These are phyloP conservation scores for Caenorhabditis briggsae DNA, from an alignment of 1,140 invertebrate species.

Conservation along the genomic window DNA sequence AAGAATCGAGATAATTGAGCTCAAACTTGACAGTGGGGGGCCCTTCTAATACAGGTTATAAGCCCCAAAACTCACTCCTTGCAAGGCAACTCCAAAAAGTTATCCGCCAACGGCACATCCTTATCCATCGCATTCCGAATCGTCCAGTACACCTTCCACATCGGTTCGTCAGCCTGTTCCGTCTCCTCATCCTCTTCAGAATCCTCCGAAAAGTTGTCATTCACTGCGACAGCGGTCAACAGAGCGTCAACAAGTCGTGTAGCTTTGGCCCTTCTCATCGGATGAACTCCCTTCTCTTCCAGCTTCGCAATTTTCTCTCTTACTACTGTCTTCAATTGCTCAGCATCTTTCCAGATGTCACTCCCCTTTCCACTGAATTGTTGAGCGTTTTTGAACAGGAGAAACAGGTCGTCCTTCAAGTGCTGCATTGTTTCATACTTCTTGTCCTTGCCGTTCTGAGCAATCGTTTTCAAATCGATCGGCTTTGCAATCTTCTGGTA, in stretches of 20 bases:
- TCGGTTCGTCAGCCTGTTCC: conserved; percentile 82
- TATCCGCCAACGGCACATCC: conserved; percentile 82
- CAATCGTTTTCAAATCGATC: conserved; percentile 95
- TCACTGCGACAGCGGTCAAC: conserved; percentile 81
- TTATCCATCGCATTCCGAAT: conserved; percentile 82
- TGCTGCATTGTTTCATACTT: conserved; percentile 86
- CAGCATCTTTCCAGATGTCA: conserved; percentile 87
- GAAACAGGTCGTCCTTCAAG: conserved; percentile 89
- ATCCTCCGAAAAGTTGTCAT: conserved; percentile 80
- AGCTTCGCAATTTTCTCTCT: conserved; percentile 61
- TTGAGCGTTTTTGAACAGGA: conserved; percentile 95
- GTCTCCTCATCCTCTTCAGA: conserved; percentile 77
- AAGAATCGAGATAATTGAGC: too few relatives aligned
- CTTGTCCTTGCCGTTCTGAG: conserved; percentile 86
- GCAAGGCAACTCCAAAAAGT: conserved; percentile 92
- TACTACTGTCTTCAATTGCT: conserved; percentile 41
- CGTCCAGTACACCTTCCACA: conserved; percentile 86
- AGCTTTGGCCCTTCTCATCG: conserved; percentile 38
- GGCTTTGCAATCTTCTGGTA: conserved; percentile 97
- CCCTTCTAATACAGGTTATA: too few relatives aligned
- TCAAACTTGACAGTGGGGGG: too few relatives aligned
- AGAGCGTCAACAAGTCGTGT: conserved; percentile 80
- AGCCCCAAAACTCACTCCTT: conserved; percentile 80
- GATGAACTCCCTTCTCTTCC: conserved; percentile 59
- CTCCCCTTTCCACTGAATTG: conserved; percentile 92